phyloP scores from a whole-genome alignment of 2,113 vertebrate species.

The Suncus etruscus region DNA sequence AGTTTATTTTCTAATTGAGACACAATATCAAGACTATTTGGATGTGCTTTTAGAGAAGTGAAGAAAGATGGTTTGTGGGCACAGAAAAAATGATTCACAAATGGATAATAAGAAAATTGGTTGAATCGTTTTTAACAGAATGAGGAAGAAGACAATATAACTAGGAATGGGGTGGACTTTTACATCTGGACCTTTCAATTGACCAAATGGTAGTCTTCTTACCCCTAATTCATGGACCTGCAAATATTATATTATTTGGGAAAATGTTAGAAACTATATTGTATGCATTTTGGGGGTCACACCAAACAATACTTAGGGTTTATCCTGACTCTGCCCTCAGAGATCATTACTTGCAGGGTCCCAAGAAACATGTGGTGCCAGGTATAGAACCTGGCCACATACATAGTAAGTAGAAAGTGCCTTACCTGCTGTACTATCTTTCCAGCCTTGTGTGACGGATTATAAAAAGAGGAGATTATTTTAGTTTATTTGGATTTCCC shows the following conservation, averaged over 20 bases:
- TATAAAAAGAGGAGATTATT: constrained; percentile 25
- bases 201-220: not conserved
- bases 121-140: not conserved
- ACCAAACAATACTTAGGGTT: no score
- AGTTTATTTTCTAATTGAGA: constrained; percentile 49
- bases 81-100: constrained; percentile 12
- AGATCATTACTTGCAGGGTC: no score
- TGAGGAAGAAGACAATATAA: not conserved
- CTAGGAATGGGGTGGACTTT: not conserved
- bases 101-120: constrained; percentile 2
- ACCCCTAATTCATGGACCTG: not conserved
- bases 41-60: constrained; percentile 20
- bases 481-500: not conserved
- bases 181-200: constrained; percentile 12
- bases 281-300: not conserved
- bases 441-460: not conserved
- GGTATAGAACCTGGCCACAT: no score
- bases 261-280: no score
- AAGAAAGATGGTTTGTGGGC: not conserved
- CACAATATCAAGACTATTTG: constrained; percentile 23
- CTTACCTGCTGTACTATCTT: no score
- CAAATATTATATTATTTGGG: constrained; percentile 2
- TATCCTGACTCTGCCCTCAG: no score
- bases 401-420: no score
- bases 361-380: no score